phyloP scores from a whole-genome alignment of 1,140 invertebrate genomes.

The Brachionus asplanchnoidis region DNA sequence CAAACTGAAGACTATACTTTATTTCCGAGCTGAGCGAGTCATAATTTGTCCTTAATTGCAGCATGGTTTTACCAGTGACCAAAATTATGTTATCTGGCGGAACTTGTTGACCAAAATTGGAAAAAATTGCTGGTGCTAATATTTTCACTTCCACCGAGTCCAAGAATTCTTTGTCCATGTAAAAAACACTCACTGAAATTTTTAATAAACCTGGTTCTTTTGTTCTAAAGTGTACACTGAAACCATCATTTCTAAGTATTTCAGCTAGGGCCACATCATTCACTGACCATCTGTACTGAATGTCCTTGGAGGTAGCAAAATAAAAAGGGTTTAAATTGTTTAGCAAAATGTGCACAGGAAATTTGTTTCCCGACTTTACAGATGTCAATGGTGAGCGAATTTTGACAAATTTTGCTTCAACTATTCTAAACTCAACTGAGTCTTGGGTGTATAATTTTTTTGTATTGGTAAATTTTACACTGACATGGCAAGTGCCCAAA shows the following conservation, averaged over 20 bases:
- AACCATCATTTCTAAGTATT: neutral
- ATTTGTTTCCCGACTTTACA: neutral
- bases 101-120: neutral
- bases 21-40: neutral
- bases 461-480: neutral
- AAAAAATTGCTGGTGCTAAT: neutral
- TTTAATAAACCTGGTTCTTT: neutral
- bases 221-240: neutral
- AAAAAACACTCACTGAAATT: neutral
- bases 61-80: neutral
- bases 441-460: slow-evolving; percentile 1
- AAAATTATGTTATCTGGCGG: neutral
- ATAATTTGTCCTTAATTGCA: slow-evolving; percentile 14
- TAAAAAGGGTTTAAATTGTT: neutral
- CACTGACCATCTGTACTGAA: neutral
- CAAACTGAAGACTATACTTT: neutral
- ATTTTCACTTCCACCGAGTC: neutral
- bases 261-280: neutral
- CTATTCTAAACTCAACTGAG: neutral
- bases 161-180: neutral
- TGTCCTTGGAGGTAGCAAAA: neutral
- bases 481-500: neutral
- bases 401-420: neutral
- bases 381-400: neutral
- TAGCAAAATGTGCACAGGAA: neutral